Base-by-base conservation (phyloP, 2,797 vertebrate genomes). In the Macrochelys suwanniensis region DNA sequence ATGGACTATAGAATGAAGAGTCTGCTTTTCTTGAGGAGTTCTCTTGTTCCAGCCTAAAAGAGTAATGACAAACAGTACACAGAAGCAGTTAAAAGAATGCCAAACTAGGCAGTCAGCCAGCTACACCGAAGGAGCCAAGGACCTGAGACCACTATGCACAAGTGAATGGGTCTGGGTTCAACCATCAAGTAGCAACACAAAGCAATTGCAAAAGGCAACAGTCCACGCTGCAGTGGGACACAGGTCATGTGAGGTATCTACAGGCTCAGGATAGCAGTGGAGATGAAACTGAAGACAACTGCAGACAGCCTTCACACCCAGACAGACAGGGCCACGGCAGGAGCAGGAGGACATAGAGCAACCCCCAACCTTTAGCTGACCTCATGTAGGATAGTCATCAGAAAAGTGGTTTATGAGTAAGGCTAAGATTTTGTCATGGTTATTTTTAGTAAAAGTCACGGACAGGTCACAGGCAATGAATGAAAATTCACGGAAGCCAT, bases 201-300 rank as follows among this genome's bases (percentile, higher is more conserved):
- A 0, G 1, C 76, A 78, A 47, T 45, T 82, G 80, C 61, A 68
- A 79, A 89, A 92, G 65, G 74, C 1, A 91, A 19, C 23, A 11
- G 26, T 90, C 80, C 81, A 85, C 81, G 42, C 11, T 59, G 83
- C 61, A 89, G 17, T 0, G 0, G 51, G 85, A 45, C 65, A 53
- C 51, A n/a, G 50, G 54, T 42, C 45, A 42, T 76, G 31, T 4
- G 31, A 89, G 10, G 13, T 6, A 92, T 76, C 76, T 88, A 42
- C 88, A 68, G 84, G 84, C 74, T 37, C 28, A 77, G 33, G 71
- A 23, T 42, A 77, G 17, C 5, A 45, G 56, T 26, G 53, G 59
- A 86, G 85, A 88, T 5, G 87, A 84, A 94, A 82, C 37, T 37
- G 82, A 71, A 93, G 65, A 88, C 42, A 76, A 53, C 25, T 84